A percentile compares a stretch with the other conserved stretches of the same genome.
Evolutionary conservation across 2,888 invertebrate species (phyloP).

Genomic region (Lottia scabra): DNA sequence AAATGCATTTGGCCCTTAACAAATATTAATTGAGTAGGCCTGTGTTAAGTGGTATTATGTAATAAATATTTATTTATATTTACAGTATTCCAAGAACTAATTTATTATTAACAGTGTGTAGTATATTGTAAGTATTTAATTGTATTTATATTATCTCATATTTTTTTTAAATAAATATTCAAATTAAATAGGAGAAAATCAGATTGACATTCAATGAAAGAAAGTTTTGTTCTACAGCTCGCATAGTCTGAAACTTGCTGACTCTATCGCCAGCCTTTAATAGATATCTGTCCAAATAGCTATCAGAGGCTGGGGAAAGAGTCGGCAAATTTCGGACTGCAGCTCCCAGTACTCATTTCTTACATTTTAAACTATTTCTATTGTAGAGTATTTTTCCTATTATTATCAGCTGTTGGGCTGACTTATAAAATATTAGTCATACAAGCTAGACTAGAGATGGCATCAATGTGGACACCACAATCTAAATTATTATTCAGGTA

Average conservation of each 20-base stretch:
- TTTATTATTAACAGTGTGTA: slow-evolving; percentile 73
- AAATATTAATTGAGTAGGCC: no score
- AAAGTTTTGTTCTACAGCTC: no score
- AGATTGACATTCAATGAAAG: not conserved
- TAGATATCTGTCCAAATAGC: no score
- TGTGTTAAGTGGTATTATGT: not conserved
- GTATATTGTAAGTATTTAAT: slow-evolving; percentile 71
- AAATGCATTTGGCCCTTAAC: no score
- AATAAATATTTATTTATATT: slow-evolving; percentile 28
- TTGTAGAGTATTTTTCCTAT: slow-evolving; percentile 72
- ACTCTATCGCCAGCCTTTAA: no score
- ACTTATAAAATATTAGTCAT: slow-evolving; percentile 74
- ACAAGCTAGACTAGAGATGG: slow-evolving; percentile 61
- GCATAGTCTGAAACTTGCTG: no score
- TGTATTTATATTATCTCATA: not conserved
- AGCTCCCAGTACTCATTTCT: no score
- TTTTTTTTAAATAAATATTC: not conserved
- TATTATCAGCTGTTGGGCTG: slow-evolving; percentile 74
- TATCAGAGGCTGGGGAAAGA: no score
- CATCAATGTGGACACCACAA: slow-evolving; percentile 41
- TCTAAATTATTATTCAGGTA: slow-evolving; percentile 35
- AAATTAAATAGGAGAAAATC: not conserved
- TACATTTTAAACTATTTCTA: no score
- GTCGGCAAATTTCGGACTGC: no score
- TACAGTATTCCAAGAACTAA: slow-evolving; percentile 71